phyloP scores from a whole-genome alignment of 2,888 invertebrate genomes.

The Phalera bucephala region DNA sequence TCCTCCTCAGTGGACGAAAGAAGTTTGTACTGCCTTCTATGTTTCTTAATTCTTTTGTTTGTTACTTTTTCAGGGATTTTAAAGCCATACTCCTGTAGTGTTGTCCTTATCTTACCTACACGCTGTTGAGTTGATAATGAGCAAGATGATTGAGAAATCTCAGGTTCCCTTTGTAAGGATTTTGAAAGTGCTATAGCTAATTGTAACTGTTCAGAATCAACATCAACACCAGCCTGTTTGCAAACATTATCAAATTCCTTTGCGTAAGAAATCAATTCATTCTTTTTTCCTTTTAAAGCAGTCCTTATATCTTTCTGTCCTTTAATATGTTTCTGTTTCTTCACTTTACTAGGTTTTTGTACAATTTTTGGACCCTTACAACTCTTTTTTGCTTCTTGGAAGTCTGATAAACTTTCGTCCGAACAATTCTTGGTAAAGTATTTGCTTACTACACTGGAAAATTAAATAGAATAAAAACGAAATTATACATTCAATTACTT shows the following conservation, averaged over 20 bases:
- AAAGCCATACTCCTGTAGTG: conserved; percentile 85
- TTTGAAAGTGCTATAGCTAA: conserved; percentile 86
- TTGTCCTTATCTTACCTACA: conserved; percentile 67
- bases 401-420: conserved; percentile 71
- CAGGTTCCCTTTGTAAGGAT: conserved; percentile 61
- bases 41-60: conserved; percentile 40
- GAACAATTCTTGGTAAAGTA: conserved; percentile 59
- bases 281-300: conserved; percentile 57
- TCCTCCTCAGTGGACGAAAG: conserved; percentile 47
- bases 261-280: conserved; percentile 62
- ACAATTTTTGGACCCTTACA: conserved; percentile 47
- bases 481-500: conserved; percentile 21
- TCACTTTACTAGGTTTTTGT: conserved; percentile 32
- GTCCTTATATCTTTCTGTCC: conserved; percentile 69
- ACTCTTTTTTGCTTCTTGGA: conserved; percentile 57
- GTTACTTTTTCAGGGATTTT: conserved; percentile 60
- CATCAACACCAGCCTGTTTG: conserved; percentile 70
- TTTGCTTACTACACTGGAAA: conserved; percentile 57
- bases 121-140: conserved; percentile 49
- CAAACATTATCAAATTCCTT: conserved; percentile 71
- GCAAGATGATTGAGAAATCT: conserved; percentile 18
- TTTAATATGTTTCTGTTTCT: conserved; percentile 41
- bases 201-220: conserved; percentile 86
- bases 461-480: conserved; percentile 45
- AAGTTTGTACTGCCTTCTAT: conserved; percentile 54